Evolutionary conservation across 2,888 invertebrate genomes (phyloP).

Genomic region (Microctonus aethiopoides): DNA sequence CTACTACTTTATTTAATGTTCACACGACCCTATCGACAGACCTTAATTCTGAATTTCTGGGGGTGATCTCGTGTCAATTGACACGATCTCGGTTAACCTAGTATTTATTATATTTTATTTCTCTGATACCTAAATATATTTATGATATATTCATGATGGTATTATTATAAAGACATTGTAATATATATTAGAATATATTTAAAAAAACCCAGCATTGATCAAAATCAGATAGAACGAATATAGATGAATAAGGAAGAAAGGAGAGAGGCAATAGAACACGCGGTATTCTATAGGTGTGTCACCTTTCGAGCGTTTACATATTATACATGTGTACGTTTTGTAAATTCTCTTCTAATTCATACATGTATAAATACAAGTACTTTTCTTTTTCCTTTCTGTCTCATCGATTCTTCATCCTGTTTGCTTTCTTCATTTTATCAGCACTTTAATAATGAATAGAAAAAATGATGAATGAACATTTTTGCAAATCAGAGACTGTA

Average conservation of each 20-base stretch:
- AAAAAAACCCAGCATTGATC: constrained; percentile 38
- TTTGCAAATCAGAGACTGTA: no score
- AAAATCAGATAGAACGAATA: constrained; percentile 18
- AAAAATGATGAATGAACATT: no score
- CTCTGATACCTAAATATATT: no score
- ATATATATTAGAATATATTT: constrained; percentile 42
- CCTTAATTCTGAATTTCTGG: no score
- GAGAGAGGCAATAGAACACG: constrained; percentile 13
- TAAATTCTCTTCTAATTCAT: constrained; percentile 24
- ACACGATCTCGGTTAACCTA: no score
- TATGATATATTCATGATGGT: no score
- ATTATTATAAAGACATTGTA: constrained; percentile 22
- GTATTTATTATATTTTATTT: no score
- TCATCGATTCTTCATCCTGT: not conserved
- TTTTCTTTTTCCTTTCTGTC: constrained; percentile 25
- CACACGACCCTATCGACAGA: no score
- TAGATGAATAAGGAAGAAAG: constrained; percentile 27
- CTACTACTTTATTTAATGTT: no score
- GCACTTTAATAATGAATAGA: not conserved
- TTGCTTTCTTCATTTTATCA: not conserved
- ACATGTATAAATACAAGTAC: constrained; percentile 4
- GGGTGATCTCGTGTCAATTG: no score
- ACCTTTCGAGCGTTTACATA: constrained; percentile 33
- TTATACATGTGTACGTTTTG: constrained; percentile 14
- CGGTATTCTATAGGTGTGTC: constrained; percentile 47